phyloP scores from a whole-genome alignment of 2,888 invertebrate genomes.

The Melipona bicolor region DNA sequence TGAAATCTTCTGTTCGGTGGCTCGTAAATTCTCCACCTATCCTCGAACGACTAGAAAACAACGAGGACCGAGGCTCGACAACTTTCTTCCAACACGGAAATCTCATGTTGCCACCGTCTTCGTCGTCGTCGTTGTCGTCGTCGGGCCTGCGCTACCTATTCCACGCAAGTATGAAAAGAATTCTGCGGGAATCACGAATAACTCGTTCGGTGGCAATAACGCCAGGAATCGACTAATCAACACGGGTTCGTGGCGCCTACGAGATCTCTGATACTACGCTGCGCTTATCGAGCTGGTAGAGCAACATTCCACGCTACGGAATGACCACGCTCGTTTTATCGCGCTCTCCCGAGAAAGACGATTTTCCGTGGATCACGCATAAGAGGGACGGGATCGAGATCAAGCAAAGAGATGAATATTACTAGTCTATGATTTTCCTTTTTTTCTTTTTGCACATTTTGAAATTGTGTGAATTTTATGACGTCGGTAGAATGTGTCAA shows the following conservation, averaged over 20 bases:
- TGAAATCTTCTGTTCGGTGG: neutral
- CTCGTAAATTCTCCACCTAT: neutral
- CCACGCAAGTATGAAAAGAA: neutral
- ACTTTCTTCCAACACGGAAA: constrained; percentile 10
- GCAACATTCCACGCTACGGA: constrained; percentile 68
- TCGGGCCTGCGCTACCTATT: neutral
- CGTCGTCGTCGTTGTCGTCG: neutral
- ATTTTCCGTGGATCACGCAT: constrained; percentile 34
- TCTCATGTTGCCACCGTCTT: neutral
- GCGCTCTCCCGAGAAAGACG: constrained; percentile 46
- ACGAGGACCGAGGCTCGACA: neutral
- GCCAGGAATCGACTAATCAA: constrained; percentile 51
- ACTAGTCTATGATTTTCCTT: no score
- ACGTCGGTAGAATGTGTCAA: no score
- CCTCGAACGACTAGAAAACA: neutral
- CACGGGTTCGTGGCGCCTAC: constrained; percentile 57
- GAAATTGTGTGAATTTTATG: no score
- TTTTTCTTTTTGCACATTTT: no score
- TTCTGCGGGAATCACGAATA: neutral
- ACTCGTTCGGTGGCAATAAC: constrained; percentile 28
- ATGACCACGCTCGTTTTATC: constrained; percentile 60
- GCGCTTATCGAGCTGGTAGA: constrained; percentile 61
- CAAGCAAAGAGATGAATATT: neutral
- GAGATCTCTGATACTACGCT: constrained; percentile 43
- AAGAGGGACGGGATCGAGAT: neutral